Evolutionary conservation across 2,888 invertebrate species (phyloP), one percentile per base, ranked within the genome.

Genomic region (Amiota minor): DNA sequence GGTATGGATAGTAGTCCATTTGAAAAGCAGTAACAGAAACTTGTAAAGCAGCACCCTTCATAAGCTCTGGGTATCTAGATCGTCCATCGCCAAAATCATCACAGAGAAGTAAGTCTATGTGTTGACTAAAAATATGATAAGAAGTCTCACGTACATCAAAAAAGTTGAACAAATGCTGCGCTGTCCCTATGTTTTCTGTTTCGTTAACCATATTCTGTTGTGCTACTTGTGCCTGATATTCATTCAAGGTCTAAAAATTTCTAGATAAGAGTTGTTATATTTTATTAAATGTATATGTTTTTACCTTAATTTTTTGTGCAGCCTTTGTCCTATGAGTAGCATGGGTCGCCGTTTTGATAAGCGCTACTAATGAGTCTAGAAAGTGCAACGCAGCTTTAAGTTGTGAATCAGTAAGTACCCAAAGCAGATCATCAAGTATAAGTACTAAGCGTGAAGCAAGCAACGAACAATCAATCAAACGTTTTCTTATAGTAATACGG

Each of bases 61-160:
- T 93, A 35, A 97, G 90, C 56, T 95, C 94, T 0, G 96, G 96
- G 91, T 96, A 95, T 75, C 93, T 92, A 0, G 97, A 97, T 79
- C 97, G 92, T 1, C 97, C 97, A 90, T 93, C 92, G 80, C 96
- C 97, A 75, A 95, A 94, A 89, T 99, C 99, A 89, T 99, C 99
- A 88, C 98, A 98, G 50, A 99, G 92, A 90, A 99, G 99, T 75
- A 99, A 91, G 90, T 99, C 98, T 84, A 99, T 96, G 85, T 97
- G 93, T 77, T 97, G 96, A 73, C 96, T 96, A 70, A 96, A 93
- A 88, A 99, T 94, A 90, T 99, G 99, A 91, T 98, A 98, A 0
- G 98, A 99, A 0, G 99, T 99, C 91, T 99, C 98, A 0, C 95
- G 92, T n/a, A 99, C 97, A 91, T 99, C 98, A 89, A 96, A 97